phyloP scores from a whole-genome alignment of 2,888 invertebrate genomes.

The Taphrorychus bicolor region DNA sequence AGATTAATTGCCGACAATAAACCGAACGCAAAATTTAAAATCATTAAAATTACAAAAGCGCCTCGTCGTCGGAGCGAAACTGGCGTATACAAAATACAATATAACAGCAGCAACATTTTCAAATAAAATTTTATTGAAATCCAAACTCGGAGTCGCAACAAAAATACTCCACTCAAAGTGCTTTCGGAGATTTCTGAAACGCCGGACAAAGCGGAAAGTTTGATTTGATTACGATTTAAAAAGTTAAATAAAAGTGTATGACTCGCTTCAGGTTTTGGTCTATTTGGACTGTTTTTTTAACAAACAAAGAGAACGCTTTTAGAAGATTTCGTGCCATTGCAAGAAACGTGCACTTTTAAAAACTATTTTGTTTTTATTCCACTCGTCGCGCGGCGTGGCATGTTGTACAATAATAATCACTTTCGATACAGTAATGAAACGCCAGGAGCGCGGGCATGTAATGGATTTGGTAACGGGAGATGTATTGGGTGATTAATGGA shows the following conservation, averaged over 20 bases:
- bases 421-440: not conserved
- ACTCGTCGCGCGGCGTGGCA: too few relatives aligned
- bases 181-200: constrained; percentile 3
- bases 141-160: not conserved
- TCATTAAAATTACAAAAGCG: constrained; percentile 2
- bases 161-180: constrained; percentile 1
- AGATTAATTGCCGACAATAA: not conserved
- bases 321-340: not conserved
- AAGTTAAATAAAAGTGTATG: constrained; percentile 17
- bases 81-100: not conserved
- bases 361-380: not conserved
- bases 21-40: not conserved
- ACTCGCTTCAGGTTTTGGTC: not conserved
- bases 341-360: not conserved
- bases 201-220: constrained; percentile 18
- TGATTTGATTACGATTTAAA: constrained; percentile 17
- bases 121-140: constrained; percentile 20
- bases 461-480: not conserved
- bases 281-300: constrained; percentile 4
- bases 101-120: constrained; percentile 10
- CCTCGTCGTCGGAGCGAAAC: not conserved
- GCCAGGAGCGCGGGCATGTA: not conserved
- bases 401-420: not conserved
- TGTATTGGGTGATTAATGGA: not conserved
- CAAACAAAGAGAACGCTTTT: constrained; percentile 7